Evolutionary conservation across 2,797 vertebrate species (phyloP), one percentile per base, ranked within the genome.

Genomic region (Fistularia tabacaria): DNA sequence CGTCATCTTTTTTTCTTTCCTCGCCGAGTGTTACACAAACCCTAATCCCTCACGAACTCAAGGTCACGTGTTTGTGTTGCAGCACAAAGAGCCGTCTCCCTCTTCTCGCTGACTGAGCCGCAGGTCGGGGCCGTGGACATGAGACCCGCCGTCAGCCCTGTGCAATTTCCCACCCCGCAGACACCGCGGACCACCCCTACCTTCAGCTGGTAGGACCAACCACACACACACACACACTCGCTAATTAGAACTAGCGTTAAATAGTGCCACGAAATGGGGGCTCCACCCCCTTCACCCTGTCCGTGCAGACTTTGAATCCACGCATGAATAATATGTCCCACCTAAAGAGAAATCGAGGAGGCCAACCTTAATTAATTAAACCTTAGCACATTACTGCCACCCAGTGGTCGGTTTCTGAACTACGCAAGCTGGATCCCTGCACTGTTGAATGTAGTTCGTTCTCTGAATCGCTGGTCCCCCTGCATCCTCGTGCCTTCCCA

Each of bases 51-150:
- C 25, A 3, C 25, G 25, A 25, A 25, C 25, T 25, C 11, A 43
- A 43, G 12, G 49, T 40, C 25, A 41, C 36, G 42, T 36, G n/a
- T 79, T 10, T 84, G 46, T 72, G 46, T 83, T 62, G 13, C 88
- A 97, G 95, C 94, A 79, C 95, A 97, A 87, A 92, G 92, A 86
- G 91, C 94, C 0, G 91, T 94, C 64, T 97, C 95, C 0, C 92
- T 95, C 53, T 94, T 95, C 84, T 94, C 94, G 0, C 91, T 95
- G 60, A 90, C 88, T 0, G 94, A 96, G 69, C 81, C 91, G 0
- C 77, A 82, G 51, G 67, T 74, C 39, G 91, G 82, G 52, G 85
- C 86, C 10, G 76, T 69, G 39, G 93, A 94, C 37, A 54, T 69
- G 46, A 90, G 88, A 9, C 87, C 92, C 0, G 85, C 77, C 2